Conservation (phyloP, 2,888 invertebrate genomes). For the Athetis lepigone region DNA sequence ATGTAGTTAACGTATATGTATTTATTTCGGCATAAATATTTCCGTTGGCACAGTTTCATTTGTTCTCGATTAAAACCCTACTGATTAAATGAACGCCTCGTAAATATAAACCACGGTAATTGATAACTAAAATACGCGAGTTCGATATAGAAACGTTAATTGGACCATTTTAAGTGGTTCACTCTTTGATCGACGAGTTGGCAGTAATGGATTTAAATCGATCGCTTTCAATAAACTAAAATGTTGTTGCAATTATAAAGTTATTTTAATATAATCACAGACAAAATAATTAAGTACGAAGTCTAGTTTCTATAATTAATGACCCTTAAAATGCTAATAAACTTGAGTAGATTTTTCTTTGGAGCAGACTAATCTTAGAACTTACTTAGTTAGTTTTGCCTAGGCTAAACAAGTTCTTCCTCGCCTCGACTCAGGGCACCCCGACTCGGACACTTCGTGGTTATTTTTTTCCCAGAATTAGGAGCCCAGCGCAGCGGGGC, state of each 20-base stretch:
- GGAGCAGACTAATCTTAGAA: no score
- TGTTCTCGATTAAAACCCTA: conserved; percentile 33
- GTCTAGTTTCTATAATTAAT: neutral
- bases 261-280: neutral
- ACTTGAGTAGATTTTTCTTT: neutral
- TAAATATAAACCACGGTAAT: conserved; percentile 46
- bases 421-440: no score
- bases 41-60: conserved; percentile 50
- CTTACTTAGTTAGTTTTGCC: no score
- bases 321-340: neutral
- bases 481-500: no score
- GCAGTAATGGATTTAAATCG: conserved; percentile 40
- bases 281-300: no score
- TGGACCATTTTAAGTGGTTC: conserved; percentile 51
- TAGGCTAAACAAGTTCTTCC: no score
- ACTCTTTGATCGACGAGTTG: conserved; percentile 35
- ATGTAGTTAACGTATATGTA: no score
- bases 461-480: no score
- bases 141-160: conserved; percentile 48
- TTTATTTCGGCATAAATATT: no score
- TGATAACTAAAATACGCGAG: conserved; percentile 48
- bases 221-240: conserved; percentile 18
- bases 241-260: conserved; percentile 3
- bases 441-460: no score
- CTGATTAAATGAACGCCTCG: conserved; percentile 31